Evolutionary conservation across 2,888 invertebrate genomes (phyloP).

Genomic region (Rhopalosiphum nymphaeae): DNA sequence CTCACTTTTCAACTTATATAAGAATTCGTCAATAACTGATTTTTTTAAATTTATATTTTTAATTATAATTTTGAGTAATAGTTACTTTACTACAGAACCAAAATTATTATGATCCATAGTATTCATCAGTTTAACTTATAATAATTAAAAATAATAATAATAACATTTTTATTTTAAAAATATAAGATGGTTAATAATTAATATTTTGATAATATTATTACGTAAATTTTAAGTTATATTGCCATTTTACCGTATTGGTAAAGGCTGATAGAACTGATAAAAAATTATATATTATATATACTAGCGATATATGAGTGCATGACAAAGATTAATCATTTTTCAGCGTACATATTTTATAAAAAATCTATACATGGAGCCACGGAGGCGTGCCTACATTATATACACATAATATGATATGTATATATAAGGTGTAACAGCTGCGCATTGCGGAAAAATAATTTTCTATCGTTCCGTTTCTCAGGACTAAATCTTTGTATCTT

Average conservation of each 20-base stretch:
- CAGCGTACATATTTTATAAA: not conserved
- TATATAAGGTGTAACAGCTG: not conserved
- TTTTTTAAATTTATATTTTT: not conserved
- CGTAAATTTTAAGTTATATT: not conserved
- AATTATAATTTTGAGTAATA: not conserved
- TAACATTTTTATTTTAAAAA: not conserved
- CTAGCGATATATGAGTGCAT: not conserved
- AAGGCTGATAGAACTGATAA: not conserved
- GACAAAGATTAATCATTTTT: not conserved
- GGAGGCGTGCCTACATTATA: no score
- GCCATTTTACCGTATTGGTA: no score
- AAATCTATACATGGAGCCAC: not conserved
- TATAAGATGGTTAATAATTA: not conserved
- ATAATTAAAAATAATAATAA: not conserved
- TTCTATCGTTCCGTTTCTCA: not conserved
- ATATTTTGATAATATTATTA: not conserved
- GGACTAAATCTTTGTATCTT: not conserved
- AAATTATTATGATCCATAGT: not conserved
- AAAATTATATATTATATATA: not conserved
- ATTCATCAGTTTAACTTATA: not conserved
- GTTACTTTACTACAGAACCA: not conserved
- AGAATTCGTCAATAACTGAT: not conserved
- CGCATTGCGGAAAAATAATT: not conserved
- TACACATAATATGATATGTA: not conserved
- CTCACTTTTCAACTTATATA: not conserved